A percentile compares a stretch with the other conserved stretches of the same genome.
Conservation (phyloP, 2,888 invertebrate genomes). For the Hofmannophila pseudospretella region DNA sequence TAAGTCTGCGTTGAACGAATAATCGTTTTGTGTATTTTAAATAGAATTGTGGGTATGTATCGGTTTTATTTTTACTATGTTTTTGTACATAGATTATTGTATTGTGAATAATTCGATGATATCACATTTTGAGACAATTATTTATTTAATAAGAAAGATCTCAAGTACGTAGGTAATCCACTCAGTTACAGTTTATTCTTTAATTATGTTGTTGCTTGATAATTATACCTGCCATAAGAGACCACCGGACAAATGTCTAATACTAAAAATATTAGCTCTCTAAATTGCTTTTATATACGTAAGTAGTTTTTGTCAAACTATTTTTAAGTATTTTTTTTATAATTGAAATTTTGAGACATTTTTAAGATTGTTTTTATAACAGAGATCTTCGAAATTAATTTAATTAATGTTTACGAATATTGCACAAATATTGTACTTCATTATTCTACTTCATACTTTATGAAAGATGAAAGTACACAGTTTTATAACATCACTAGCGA, state of each 20-base stretch:
- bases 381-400: too few species aligned
- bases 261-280: constrained; percentile 34
- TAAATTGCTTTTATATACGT: constrained; percentile 16
- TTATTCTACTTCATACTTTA: background rate
- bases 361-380: too few species aligned
- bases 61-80: constrained; percentile 1
- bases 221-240: constrained; percentile 27
- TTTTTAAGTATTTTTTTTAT: constrained; percentile 1
- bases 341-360: background rate
- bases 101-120: constrained; percentile 12
- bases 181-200: constrained; percentile 22
- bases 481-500: too few species aligned
- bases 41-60: constrained; percentile 7
- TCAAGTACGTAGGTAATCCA: constrained; percentile 24
- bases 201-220: constrained; percentile 21
- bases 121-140: constrained; percentile 17
- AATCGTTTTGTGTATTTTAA: constrained; percentile 4
- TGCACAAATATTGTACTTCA: too few species aligned
- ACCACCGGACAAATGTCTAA: constrained; percentile 39
- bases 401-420: too few species aligned
- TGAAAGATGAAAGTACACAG: too few species aligned
- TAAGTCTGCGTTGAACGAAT: too few species aligned
- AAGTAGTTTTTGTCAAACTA: background rate
- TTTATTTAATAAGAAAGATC: constrained; percentile 25
- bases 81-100: constrained; percentile 22